Base-by-base conservation (phyloP, 2,113 vertebrate genomes). In the Chaetops frenatus region DNA sequence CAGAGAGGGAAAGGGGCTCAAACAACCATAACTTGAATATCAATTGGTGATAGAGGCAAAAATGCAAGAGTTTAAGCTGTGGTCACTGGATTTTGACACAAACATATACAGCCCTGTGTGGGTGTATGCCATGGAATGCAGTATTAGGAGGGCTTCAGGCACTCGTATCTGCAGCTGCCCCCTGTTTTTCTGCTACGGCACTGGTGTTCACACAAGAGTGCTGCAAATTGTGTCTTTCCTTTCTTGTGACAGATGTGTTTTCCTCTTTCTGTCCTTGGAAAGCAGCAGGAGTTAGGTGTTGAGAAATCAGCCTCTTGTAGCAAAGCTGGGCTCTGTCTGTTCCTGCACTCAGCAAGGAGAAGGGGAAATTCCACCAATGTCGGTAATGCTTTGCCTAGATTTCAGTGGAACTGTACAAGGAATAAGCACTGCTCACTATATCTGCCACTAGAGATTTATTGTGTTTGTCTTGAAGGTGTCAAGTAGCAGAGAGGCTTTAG, bases 151-250 rank as follows among this genome's bases (percentile, higher is more conserved):
- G 31, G 9, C 31, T 80, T 69, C n/a, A 47, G 45, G 31, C 21
- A 57, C 20, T 69, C 5, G 0, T 28, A 3, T 56, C 0, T 0
- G n/a, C 51, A 60, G 19, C 17, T 60, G 22, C 40, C 11, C 17
- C 20, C 7, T 10, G 7, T 27, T 84, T 78, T 44, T 80, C 28
- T 83, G 19, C 28, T 48, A 19, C 1, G 5, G 24, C 29, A 11
- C 10, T 74, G 17, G 16, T 38, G 14, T 48, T 84, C 17, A 17
- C 65, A 50, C 7, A 66, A 70, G 35, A 62, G 7, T 15, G 18
- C 11, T 58, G 35, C 40, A 69, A 73, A 50, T 78, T 66, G 31
- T 5, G 48, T 69, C 7, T 82, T 20, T 84, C 44, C 18, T 70
- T 45, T 74, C 57, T 60, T 89, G 28, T 76, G 66, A 42, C 12